phyloP scores from a whole-genome alignment of 2,113 vertebrate species.

The Ceratotherium simum region DNA sequence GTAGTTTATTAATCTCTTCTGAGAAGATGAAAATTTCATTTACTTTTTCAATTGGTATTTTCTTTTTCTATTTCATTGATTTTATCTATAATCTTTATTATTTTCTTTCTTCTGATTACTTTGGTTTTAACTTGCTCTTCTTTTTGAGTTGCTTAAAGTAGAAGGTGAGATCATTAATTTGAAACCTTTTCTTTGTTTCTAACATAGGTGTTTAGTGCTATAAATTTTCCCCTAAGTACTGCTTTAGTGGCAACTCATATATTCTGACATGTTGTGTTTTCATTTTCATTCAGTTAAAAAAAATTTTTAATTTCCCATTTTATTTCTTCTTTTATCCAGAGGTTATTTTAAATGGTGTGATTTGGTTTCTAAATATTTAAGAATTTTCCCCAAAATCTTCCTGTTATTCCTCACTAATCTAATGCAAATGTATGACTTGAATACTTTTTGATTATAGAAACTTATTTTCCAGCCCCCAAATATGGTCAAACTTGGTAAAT shows the following conservation, averaged over 20 bases:
- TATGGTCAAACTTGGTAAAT: too few relatives aligned
- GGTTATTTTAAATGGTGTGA: neutral
- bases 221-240: too few relatives aligned
- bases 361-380: neutral
- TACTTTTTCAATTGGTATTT: neutral
- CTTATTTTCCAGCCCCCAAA: neutral
- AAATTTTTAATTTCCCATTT: neutral
- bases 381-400: neutral
- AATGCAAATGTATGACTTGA: neutral
- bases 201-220: neutral
- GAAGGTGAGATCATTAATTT: too few relatives aligned
- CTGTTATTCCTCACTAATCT: neutral
- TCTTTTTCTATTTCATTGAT: neutral
- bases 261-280: neutral
- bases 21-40: neutral
- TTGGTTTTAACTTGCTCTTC: neutral
- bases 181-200: neutral
- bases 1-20: neutral
- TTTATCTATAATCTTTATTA: neutral
- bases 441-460: neutral
- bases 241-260: neutral
- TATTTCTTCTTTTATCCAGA: neutral
- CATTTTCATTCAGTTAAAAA: neutral
- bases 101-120: neutral
- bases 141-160: too few relatives aligned